phyloP scores from a whole-genome alignment of 2,113 vertebrate species.

The Hemicordylus capensis region DNA sequence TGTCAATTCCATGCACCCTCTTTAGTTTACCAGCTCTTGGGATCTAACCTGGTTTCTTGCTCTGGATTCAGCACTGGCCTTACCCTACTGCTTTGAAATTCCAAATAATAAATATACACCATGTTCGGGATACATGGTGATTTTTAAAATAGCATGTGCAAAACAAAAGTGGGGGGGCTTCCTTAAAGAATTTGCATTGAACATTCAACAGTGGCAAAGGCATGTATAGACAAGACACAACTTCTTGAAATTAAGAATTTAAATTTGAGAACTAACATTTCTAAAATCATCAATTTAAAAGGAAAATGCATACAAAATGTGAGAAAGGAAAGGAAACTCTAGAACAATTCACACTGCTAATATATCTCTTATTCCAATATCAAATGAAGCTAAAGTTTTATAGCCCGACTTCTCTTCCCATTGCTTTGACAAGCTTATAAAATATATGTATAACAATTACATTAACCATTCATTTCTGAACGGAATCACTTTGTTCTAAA shows the following conservation, averaged over 20 bases:
- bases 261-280: background rate
- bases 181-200: background rate
- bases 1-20: background rate
- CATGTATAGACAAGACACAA: background rate
- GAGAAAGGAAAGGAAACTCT: background rate
- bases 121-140: background rate
- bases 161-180: too few relatives aligned
- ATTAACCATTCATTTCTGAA: background rate
- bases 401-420: background rate
- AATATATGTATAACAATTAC: background rate
- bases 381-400: background rate
- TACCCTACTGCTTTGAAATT: background rate
- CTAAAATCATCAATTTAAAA: background rate
- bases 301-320: background rate
- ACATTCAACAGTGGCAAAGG: background rate
- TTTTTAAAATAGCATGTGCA: too few relatives aligned
- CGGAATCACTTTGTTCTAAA: background rate
- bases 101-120: background rate
- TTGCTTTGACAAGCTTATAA: background rate
- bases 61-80: background rate
- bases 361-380: background rate
- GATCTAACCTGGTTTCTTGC: slow-evolving; percentile 12
- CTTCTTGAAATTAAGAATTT: background rate
- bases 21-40: background rate
- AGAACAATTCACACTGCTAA: background rate